Percentiles rank a stretch among this genome's conserved stretches.
These are phyloP conservation scores for Pungitius pungitius DNA, from an alignment of 2,113 vertebrate genomes.

Conservation along the genomic window DNA sequence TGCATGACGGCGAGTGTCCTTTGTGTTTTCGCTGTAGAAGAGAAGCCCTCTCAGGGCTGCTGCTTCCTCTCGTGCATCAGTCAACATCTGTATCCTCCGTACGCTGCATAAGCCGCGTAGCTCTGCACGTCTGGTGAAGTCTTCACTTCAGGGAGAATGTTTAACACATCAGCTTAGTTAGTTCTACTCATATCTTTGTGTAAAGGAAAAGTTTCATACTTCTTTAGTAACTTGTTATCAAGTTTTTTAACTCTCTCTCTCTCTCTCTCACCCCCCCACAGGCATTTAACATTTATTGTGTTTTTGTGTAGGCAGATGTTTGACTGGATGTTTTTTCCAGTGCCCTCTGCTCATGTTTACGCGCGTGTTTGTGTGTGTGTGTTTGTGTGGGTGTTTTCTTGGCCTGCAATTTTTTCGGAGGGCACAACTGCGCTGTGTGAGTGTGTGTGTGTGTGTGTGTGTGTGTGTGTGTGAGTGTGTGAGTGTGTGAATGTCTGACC, in stretches of 20 bases:
- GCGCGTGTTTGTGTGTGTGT: constrained; percentile 15
- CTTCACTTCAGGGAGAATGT: not conserved
- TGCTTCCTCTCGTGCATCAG: constrained; percentile 9
- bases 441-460: not conserved
- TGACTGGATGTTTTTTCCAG: constrained; percentile 7
- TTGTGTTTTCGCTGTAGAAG: not conserved
- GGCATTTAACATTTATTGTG: constrained; percentile 15
- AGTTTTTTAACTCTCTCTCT: not conserved
- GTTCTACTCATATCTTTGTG: too few relatives aligned
- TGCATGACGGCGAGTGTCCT: too few relatives aligned
- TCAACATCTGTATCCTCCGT: not conserved
- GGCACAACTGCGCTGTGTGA: not conserved
- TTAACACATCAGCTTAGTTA: not conserved
- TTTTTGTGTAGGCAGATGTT: constrained; percentile 51
- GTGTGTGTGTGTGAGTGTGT: not conserved
- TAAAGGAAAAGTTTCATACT: not conserved
- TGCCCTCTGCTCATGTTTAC: constrained; percentile 13
- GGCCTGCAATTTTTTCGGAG: constrained; percentile 24
- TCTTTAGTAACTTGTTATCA: not conserved
- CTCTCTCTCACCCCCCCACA: not conserved
- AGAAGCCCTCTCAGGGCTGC: constrained; percentile 10
- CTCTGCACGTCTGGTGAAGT: not conserved
- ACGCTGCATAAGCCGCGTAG: constrained; percentile 19
- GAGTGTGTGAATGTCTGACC: not conserved
- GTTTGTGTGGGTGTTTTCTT: constrained; percentile 24